Evolutionary conservation across 2,888 invertebrate species (phyloP).

Genomic region (Alsophila aescularia): DNA sequence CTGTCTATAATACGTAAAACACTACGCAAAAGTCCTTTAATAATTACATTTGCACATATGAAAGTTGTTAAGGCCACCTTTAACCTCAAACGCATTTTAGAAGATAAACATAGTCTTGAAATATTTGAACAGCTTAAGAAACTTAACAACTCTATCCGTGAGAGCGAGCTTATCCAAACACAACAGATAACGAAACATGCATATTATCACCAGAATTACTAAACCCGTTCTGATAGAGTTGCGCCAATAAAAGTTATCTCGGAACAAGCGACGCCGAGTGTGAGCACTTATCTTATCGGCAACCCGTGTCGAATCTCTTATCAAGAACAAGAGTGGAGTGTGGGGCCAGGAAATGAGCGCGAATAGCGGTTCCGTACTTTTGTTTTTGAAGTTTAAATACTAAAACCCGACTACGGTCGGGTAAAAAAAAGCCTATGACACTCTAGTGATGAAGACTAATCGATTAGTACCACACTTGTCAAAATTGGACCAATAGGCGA

Average conservation of each 20-base stretch:
- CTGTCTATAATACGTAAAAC: too few relatives aligned
- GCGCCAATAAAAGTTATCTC: constrained; percentile 44
- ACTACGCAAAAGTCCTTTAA: too few relatives aligned
- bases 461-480: too few relatives aligned
- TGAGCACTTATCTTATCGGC: constrained; percentile 39
- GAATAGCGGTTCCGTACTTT: background rate
- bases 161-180: constrained; percentile 3
- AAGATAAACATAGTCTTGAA: background rate
- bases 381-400: too few relatives aligned
- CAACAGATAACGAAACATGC: constrained; percentile 1
- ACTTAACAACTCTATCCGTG: background rate
- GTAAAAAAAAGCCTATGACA: too few relatives aligned
- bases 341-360: constrained; percentile 14
- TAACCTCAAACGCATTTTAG: background rate
- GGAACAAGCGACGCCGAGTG: constrained; percentile 40
- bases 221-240: constrained; percentile 36
- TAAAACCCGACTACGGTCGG: too few relatives aligned
- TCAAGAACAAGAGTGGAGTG: constrained; percentile 24
- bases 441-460: too few relatives aligned
- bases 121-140: background rate
- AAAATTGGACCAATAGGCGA: too few relatives aligned
- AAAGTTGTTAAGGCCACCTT: background rate
- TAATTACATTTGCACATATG: too few relatives aligned
- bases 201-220: constrained; percentile 15
- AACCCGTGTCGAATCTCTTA: constrained; percentile 21